These are phyloP conservation scores for Drosophila prolongata DNA, from an alignment of 2,888 invertebrate species.

Conservation along the genomic window DNA sequence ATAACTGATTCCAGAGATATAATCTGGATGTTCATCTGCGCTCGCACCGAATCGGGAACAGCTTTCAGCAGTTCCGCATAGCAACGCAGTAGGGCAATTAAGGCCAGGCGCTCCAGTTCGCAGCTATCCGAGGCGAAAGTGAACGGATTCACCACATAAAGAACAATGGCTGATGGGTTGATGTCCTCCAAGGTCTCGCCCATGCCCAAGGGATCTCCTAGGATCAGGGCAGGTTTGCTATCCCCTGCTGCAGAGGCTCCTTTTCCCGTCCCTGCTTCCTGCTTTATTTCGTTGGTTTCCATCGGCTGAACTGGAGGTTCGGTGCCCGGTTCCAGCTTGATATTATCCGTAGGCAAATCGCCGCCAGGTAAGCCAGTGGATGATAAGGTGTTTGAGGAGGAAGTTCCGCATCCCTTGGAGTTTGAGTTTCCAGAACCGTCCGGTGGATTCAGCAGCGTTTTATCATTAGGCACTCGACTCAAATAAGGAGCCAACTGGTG, in stretches of 20 bases:
- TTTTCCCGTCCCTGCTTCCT: slow-evolving; percentile 11
- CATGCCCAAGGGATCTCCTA: slow-evolving; percentile 85
- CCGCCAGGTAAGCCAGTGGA: slow-evolving; percentile 9
- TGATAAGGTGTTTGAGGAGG: slow-evolving; percentile 1
- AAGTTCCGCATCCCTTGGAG: slow-evolving; percentile 16
- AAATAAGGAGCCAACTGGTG: slow-evolving; percentile 91
- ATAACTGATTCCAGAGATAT: slow-evolving; percentile 95
- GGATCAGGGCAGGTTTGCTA: slow-evolving; percentile 72
- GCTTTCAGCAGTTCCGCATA: slow-evolving; percentile 91
- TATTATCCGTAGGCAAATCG: slow-evolving; percentile 51
- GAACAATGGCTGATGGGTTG: slow-evolving; percentile 94
- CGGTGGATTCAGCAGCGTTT: slow-evolving; percentile 89
- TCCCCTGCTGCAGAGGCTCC: slow-evolving; percentile 44
- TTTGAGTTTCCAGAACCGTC: slow-evolving; percentile 77
- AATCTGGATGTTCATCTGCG: slow-evolving; percentile 93
- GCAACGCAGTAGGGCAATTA: slow-evolving; percentile 93
- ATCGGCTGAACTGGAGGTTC: slow-evolving; percentile 45
- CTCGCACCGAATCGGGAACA: slow-evolving; percentile 91
- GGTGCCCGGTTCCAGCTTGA: slow-evolving; percentile 65
- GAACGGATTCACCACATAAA: slow-evolving; percentile 99
- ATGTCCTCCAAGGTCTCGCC: slow-evolving; percentile 89
- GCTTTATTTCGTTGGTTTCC: slow-evolving; percentile 72
- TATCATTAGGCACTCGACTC: slow-evolving; percentile 90
- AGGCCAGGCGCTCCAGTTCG: slow-evolving; percentile 90
- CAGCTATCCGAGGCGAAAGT: slow-evolving; percentile 90